Evolutionary conservation across 2,113 vertebrate genomes (phyloP).

Genomic region (Willisornis vidua): DNA sequence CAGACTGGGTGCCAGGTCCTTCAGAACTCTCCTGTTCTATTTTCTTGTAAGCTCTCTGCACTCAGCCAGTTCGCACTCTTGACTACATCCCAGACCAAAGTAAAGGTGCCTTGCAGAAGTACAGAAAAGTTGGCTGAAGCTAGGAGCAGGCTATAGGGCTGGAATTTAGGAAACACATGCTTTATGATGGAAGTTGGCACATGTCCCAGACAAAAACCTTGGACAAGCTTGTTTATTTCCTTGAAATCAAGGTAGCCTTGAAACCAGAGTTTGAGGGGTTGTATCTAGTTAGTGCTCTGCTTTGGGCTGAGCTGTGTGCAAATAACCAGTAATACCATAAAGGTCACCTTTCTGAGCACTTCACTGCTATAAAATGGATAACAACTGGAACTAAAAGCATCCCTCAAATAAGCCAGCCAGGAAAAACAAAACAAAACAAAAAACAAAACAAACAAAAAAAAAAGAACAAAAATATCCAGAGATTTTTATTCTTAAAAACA

Average conservation of each 20-base stretch:
- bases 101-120: conserved; percentile 18
- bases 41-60: not conserved
- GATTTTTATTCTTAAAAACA: not conserved
- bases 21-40: not conserved
- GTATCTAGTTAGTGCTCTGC: not conserved
- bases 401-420: not conserved
- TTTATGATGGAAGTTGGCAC: not conserved
- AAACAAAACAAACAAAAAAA: not conserved
- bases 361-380: not conserved
- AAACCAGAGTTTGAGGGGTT: not conserved
- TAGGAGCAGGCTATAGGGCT: not conserved
- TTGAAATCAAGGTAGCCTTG: not conserved
- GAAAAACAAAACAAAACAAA: not conserved
- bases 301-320: not conserved
- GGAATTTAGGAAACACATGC: not conserved
- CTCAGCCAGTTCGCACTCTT: not conserved
- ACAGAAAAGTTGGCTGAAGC: not conserved
- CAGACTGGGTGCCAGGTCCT: not conserved
- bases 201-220: not conserved
- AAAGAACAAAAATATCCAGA: not conserved
- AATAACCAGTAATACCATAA: not conserved
- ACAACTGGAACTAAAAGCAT: not conserved
- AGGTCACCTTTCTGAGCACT: not conserved
- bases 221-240: not conserved
- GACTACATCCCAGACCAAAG: not conserved